Conservation (phyloP, 2,888 invertebrate genomes). For the Drosophila robusta region DNA sequence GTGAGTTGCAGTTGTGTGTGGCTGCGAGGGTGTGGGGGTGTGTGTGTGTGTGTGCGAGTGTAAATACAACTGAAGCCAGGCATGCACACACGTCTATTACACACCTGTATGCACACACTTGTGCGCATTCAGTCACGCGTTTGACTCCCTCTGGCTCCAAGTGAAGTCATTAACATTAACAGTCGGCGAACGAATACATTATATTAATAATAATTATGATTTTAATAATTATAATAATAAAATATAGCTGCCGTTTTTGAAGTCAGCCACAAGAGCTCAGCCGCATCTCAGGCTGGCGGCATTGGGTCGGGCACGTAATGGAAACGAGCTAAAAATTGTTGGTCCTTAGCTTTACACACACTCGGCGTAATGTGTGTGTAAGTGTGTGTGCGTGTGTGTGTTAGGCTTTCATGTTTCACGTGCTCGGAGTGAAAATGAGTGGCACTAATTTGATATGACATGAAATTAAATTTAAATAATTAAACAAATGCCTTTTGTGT, state of each 20-base stretch:
- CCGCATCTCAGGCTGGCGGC: constrained; percentile 5
- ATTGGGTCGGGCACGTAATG: constrained; percentile 45
- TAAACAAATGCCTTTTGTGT: constrained; percentile 62
- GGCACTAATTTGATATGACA: constrained; percentile 77
- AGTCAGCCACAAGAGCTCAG: constrained; percentile 5
- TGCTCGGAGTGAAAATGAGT: constrained; percentile 66
- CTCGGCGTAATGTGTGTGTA: not conserved
- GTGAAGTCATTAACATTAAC: constrained; percentile 37
- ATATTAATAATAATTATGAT: constrained; percentile 46
- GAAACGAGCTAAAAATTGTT: constrained; percentile 62
- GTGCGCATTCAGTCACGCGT: constrained; percentile 58
- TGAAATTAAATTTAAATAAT: constrained; percentile 78
- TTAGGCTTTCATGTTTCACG: constrained; percentile 43
- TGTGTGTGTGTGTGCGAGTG: constrained; percentile 21
- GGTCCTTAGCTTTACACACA: constrained; percentile 24
- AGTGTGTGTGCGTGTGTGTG: not conserved
- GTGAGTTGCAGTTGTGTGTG: constrained; percentile 24
- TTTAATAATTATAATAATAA: constrained; percentile 47
- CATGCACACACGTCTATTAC: constrained; percentile 39
- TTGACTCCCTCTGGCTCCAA: constrained; percentile 9
- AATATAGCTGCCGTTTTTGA: constrained; percentile 49
- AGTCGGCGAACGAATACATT: constrained; percentile 33
- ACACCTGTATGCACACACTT: constrained; percentile 62
- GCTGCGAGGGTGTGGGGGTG: constrained; percentile 18
- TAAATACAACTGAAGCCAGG: constrained; percentile 55